Conservation (phyloP, 2,888 invertebrate species). For the Plusia festucae region DNA sequence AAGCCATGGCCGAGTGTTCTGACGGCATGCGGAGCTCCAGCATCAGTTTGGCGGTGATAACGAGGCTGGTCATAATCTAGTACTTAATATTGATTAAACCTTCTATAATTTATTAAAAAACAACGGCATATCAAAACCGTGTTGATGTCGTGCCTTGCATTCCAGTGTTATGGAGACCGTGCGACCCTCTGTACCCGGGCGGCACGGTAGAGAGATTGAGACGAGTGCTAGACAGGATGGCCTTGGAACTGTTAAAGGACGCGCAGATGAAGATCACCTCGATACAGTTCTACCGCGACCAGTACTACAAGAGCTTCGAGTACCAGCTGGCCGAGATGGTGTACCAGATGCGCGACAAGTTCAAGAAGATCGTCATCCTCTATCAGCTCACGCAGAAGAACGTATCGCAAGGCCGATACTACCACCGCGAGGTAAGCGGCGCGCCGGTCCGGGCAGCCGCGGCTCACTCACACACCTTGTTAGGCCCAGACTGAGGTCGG, state of each 20-base stretch:
- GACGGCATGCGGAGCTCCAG: too few species aligned
- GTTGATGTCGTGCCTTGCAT: neutral
- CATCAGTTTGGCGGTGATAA: too few species aligned
- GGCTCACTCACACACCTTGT: too few species aligned
- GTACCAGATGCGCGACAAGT: conserved; percentile 16
- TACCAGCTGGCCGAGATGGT: conserved; percentile 27
- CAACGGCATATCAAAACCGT: too few species aligned
- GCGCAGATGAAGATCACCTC: neutral
- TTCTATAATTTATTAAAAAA: too few species aligned
- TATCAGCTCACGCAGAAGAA: neutral
- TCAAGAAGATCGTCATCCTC: neutral
- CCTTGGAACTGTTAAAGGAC: conserved; percentile 13
- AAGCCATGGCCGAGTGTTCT: too few species aligned
- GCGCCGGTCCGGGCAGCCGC: neutral
- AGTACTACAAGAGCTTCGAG: conserved; percentile 21
- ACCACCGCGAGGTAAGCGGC: conserved; percentile 8
- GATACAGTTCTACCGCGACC: conserved; percentile 13
- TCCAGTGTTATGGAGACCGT: conserved; percentile 8
- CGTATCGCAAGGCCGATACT: rapidly evolving
- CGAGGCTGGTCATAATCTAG: too few species aligned
- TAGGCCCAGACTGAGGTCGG: too few species aligned
- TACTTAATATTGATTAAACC: too few species aligned
- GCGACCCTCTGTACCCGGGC: neutral
- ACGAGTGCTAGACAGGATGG: neutral
- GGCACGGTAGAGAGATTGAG: rapidly evolving